Base-by-base conservation (phyloP, 92 coral and sea anemone species). In the Zoanthus sansibaricus region DNA sequence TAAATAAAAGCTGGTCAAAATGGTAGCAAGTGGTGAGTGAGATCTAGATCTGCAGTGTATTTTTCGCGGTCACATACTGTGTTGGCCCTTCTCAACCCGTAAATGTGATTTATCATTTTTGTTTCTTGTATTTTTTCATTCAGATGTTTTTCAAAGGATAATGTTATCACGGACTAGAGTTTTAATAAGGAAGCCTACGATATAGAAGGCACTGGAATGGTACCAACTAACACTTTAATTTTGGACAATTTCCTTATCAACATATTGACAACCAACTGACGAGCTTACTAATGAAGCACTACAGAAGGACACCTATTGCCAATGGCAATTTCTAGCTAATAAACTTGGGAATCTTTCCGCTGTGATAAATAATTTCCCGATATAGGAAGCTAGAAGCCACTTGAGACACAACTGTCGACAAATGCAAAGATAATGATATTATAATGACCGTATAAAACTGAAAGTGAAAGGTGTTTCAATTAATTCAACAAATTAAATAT, bases 251-350 rank as follows among this genome's bases (percentile, higher is more conserved):
- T 62, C 69, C 30, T 62, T 8, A 21, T 18, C n/a, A 54, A 16
- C 9, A 20, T 76, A 21, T 17, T 52, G 47, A 30, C 46, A 76
- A 6, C 52, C 13, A 58, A 5, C 46, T 76, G 82, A 25, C 46
- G 52, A 54, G 66, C 52, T 52, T 52, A 49, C 66, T 25, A 76
- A 51, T 54, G 67, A 76, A 52, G 17, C 82, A 52, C 82, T 76
- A 51, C 48, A 76, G 15, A 52, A 55, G 18, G 5, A 2, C 21
- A 55, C 45, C 17, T 51, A 9, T 8, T 12, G 47, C 68, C 31
- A 54, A 25, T 1, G 30, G 31, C 14, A 67, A 20, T 67, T 67
- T 67, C 74, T 33, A 66, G 61, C 66, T 76, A 14, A 54, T 15
- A 51, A 76, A 3, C 82, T 9, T 30, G 44, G 45, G 47, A 54